Base-by-base conservation (phyloP, 2,797 vertebrate genomes). In the Peromyscus eremicus region DNA sequence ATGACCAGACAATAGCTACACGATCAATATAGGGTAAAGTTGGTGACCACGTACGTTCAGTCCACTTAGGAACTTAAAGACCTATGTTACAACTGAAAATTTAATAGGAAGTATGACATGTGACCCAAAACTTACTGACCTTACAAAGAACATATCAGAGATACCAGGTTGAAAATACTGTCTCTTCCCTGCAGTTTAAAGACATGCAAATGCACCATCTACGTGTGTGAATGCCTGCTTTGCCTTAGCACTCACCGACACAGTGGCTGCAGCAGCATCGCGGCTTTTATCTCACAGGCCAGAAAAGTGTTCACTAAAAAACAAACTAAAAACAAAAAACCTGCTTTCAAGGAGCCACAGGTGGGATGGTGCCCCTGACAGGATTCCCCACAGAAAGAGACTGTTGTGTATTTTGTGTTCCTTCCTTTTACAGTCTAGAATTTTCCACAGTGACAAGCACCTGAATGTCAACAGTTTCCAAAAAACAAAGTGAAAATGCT, bases 291-390 rank as follows among this genome's bases (percentile, higher is more conserved):
- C 46, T 79, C 49, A 46, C 1, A 16, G 21, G 49, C 34, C 23
- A 55, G 9, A 19, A 60, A 0, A 62, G 25, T 25, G 12, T 43
- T 40, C 62, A 60, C 25, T 57, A 21, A 71, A 76, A 81, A 43
- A 23, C 2, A 37, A 92, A 16, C 23, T 46, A 46, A 71, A 81
- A 94, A 80, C 16, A 86, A 73, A 73, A 83, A 83, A 73, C 23
- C 77, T 49, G 37, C 25, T 81, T 27, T 32, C 46, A 60, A 37
- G 34, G 84, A 84, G 81, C 46, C 68, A 27, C 16, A 62, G 23
- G 1, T 0, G 0, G 49, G 37, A n/a, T 12, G 9, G 19, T 10
- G 21, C 4, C 3, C 40, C 62, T 0, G 2, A 60, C 4, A 34
- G 34, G 12, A 55, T 29, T 17, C 37, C 85, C 21, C 37, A 37